These are phyloP conservation scores for Drosophila nikananu DNA, from an alignment of 1,140 invertebrate species.

Conservation along the genomic window DNA sequence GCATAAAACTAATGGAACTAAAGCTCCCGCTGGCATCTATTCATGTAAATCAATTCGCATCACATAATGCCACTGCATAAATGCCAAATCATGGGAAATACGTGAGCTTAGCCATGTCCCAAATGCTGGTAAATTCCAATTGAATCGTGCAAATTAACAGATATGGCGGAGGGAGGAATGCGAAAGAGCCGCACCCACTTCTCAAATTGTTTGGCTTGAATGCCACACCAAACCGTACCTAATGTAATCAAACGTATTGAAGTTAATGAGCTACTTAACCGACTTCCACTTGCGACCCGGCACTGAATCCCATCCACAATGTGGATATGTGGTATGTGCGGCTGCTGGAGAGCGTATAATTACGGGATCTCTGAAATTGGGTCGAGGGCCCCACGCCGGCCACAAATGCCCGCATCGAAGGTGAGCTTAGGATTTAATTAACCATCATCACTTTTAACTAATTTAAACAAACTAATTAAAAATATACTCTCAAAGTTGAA, in stretches of 20 bases:
- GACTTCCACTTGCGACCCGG: slow-evolving; percentile 45
- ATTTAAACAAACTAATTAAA: slow-evolving; percentile 1
- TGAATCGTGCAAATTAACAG: slow-evolving; percentile 44
- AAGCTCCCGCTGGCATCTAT: slow-evolving; percentile 7
- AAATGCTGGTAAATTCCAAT: slow-evolving; percentile 42
- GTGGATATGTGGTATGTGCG: slow-evolving; percentile 18
- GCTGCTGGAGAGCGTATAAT: slow-evolving; percentile 31
- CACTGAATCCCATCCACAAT: slow-evolving; percentile 22
- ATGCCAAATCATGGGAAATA: slow-evolving; percentile 54
- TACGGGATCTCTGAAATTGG: slow-evolving; percentile 54
- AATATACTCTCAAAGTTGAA: neutral
- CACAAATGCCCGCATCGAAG: slow-evolving; percentile 36
- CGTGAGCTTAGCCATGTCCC: slow-evolving; percentile 38
- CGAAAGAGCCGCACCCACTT: slow-evolving; percentile 19
- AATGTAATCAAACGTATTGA: slow-evolving; percentile 61
- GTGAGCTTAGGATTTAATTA: slow-evolving; percentile 14
- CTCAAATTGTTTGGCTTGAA: slow-evolving; percentile 52
- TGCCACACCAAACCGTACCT: slow-evolving; percentile 43
- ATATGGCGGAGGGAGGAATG: neutral
- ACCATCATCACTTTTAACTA: slow-evolving; percentile 1
- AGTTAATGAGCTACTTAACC: slow-evolving; percentile 79
- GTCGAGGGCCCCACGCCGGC: slow-evolving; percentile 58
- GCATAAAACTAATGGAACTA: slow-evolving; percentile 4
- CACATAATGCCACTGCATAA: slow-evolving; percentile 47
- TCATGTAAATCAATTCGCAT: slow-evolving; percentile 41